phyloP scores from a whole-genome alignment of 2,797 vertebrate genomes.

The Periophthalmus magnuspinnatus region DNA sequence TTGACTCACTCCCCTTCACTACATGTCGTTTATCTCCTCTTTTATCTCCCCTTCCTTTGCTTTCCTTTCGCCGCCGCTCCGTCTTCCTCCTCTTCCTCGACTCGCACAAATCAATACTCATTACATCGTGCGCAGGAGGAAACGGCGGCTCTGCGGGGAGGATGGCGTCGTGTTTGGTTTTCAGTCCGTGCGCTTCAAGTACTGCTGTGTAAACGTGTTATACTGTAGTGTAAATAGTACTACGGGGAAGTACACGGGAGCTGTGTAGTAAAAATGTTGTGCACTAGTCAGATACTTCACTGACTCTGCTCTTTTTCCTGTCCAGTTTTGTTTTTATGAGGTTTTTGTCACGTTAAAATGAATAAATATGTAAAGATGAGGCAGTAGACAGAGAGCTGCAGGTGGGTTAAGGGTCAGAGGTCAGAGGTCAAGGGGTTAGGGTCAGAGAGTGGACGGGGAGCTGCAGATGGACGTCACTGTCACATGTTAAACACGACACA shows the following conservation, averaged over 20 bases:
- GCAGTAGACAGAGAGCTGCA: no score
- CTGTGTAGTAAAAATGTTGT: background rate
- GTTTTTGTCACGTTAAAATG: no score
- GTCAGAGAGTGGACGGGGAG: no score
- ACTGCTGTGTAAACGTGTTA: background rate
- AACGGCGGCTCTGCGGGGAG: background rate
- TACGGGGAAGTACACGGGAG: background rate
- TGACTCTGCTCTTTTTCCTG: no score
- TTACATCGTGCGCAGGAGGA: conserved; percentile 22
- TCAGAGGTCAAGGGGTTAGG: no score
- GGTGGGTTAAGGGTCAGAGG: no score
- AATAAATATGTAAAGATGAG: no score
- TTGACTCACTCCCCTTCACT: conserved; percentile 24
- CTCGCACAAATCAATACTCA: conserved; percentile 53
- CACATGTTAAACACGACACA: no score
- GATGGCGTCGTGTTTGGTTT: background rate
- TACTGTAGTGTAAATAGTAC: background rate
- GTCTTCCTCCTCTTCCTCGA: conserved; percentile 9
- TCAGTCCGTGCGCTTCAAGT: background rate
- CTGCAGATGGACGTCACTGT: no score
- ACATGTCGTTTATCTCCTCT: conserved; percentile 27
- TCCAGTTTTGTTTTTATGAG: no score
- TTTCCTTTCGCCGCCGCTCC: no score
- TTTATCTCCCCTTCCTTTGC: conserved; percentile 16
- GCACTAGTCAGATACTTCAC: background rate